Conservation (phyloP, 2,888 invertebrate genomes). For the Drosophila suboccidentalis region DNA sequence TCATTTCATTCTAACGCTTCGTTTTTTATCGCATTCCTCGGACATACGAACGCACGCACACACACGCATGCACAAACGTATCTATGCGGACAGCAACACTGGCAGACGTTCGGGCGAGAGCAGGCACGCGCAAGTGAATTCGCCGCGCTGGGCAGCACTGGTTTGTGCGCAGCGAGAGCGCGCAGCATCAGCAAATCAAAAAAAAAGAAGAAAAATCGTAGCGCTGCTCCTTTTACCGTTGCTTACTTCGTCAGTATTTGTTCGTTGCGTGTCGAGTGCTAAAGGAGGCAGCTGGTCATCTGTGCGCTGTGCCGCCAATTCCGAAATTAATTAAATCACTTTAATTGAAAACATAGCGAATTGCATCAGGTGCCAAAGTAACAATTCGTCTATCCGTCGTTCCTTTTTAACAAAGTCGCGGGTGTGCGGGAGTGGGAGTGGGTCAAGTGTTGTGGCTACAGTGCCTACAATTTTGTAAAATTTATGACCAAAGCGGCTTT, state of each 20-base stretch:
- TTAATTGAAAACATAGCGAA: constrained; percentile 52
- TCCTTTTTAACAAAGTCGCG: background rate
- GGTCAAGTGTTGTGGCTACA: constrained; percentile 49
- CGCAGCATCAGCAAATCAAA: constrained; percentile 56
- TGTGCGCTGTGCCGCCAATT: constrained; percentile 55
- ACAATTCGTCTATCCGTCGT: constrained; percentile 32
- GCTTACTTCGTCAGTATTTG: constrained; percentile 77
- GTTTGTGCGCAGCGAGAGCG: constrained; percentile 65
- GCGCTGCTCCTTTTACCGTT: constrained; percentile 53
- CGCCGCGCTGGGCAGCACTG: constrained; percentile 68
- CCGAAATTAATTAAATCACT: constrained; percentile 75
- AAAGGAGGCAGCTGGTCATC: constrained; percentile 51
- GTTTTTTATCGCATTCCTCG: constrained; percentile 77
- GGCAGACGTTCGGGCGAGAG: constrained; percentile 18
- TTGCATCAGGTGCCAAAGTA: constrained; percentile 56
- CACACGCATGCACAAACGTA: constrained; percentile 8
- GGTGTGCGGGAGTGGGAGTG: constrained; percentile 36
- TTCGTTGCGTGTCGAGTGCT: constrained; percentile 79
- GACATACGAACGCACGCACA: constrained; percentile 49
- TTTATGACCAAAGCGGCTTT: constrained; percentile 47
- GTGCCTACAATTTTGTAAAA: constrained; percentile 22
- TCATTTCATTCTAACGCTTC: constrained; percentile 81
- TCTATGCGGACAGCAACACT: constrained; percentile 14
- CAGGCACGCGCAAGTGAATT: constrained; percentile 60
- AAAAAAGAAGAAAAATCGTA: constrained; percentile 13